Evolutionary conservation across 1,140 invertebrate genomes (phyloP), one percentile per base, ranked within the genome.

Genomic region (Chlorops oryzae): DNA sequence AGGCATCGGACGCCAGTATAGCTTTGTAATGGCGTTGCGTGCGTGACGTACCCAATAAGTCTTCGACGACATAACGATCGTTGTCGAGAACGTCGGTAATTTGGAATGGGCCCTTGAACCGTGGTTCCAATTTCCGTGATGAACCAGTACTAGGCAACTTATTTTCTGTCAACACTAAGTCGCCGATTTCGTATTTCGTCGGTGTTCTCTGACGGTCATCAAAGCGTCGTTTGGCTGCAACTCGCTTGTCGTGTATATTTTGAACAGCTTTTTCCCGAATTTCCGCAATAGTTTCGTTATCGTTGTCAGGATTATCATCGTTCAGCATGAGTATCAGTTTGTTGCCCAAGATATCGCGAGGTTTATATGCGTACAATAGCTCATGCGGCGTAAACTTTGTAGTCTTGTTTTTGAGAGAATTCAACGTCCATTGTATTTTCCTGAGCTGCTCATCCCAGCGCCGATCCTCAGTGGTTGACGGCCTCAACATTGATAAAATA

Each of bases 131-230:
- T 20, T 42, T 42, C 5, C 20, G 40, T 37, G 35, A 37, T 18
- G 35, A 15, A 37, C 35, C n/a, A 5, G 35, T 37, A n/a, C 35
- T 37, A 15, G 35, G 35, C 18, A 50, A 48, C 20, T 54, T 48
- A 28, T 62, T 56, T 46, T 54, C 47, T 13, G 61, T 52, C 38
- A 61, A 47, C 0, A 66, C 55, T 3, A 47, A 53, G 39, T 67
- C 60, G 34, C 56, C 57, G 17, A 47, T 42, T 41, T 57, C 22
- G 45, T 56, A 64, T 13, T 18, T 41, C 5, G 37, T 25, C 7
- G 60, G 45, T 27, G 32, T 39, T 34, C 52, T 54, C 43, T 57
- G 51, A 35, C 52, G 12, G 15, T 25, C 20, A 25, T 47, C 46
- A 22, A n/a, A 47, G 15, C 34, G 46, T 15, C 25, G 12, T 38